A percentile compares a stretch with the other conserved stretches of the same genome.
phyloP scores from a whole-genome alignment of 2,888 invertebrate genomes.

The Mythimna pallens region DNA sequence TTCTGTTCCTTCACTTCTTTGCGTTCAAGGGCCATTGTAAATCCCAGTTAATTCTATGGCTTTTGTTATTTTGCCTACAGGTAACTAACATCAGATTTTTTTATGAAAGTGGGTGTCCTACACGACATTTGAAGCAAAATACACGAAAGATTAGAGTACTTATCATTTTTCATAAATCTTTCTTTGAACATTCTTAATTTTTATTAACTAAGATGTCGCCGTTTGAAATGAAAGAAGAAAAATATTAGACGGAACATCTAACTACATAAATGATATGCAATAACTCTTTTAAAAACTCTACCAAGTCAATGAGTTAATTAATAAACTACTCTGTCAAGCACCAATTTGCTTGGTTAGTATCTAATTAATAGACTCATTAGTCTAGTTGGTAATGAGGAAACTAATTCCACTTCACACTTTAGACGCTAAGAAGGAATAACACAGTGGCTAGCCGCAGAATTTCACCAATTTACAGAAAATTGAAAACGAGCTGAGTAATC shows the following conservation, averaged over 20 bases:
- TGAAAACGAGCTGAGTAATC: constrained; percentile 50
- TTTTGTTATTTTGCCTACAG: neutral
- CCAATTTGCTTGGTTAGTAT: constrained; percentile 28
- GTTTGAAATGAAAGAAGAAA: neutral
- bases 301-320: neutral
- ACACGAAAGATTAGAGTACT: neutral
- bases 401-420: constrained; percentile 43
- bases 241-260: neutral
- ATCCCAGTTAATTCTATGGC: neutral
- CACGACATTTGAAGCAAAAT: neutral
- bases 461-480: constrained; percentile 58
- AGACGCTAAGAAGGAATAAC: constrained; percentile 27
- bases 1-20: too few species aligned
- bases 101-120: neutral
- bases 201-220: neutral
- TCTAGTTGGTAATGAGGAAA: constrained; percentile 44
- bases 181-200: too few species aligned
- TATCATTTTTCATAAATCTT: neutral
- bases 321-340: constrained; percentile 18
- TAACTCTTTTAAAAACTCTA: neutral
- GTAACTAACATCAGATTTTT: neutral
- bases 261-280: neutral
- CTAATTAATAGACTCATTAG: constrained; percentile 42
- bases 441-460: constrained; percentile 57
- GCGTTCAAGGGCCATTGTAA: too few species aligned